Base-by-base conservation (phyloP, 2,113 vertebrate genomes). In the Phylloscopus trochilus region DNA sequence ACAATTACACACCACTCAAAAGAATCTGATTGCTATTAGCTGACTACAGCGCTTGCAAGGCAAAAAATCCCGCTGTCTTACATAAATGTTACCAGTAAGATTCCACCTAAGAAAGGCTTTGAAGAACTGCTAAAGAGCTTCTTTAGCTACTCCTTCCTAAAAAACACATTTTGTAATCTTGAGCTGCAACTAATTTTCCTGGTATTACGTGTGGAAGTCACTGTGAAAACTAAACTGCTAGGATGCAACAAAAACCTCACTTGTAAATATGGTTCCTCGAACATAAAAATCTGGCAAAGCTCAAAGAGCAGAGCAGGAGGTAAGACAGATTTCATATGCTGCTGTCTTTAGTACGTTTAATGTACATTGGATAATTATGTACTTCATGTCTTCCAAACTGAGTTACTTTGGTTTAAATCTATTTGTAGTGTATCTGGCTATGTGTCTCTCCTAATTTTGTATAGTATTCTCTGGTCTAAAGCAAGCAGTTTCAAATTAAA, bases 1-100 rank as follows among this genome's bases (percentile, higher is more conserved):
- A 97, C 83, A 95, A 94, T 95, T 96, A 89, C 72, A 78, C 92
- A 95, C 56, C 26, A 83, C 58, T 62, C 67, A 78, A 92, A 95
- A 95, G 87, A 96, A 97, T 93, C 82, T 96, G 77, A 96, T 83
- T 96, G 87, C 79, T 95, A 59, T 97, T 97, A 91, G 69, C 84
- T 93, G 90, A 95, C 93, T 94, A 43, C 44, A 92, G 83, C 82
- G 86, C n/a, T 83, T 56, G 39, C 2, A 19, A 87, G 81, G 83
- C 87, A 97, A 92, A 68, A 94, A 89, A 28, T 60, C 78, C 58
- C 1, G 5, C 67, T 92, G 82, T 96, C 22, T 93, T 92, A 74
- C 35, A 82, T n/a, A 91, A 94, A 95, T 11, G 44, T 95, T 94
- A 89, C 72, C 37, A 87, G 85, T 41, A 93, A 84, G 63, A 74